phyloP scores from a whole-genome alignment of 2,888 invertebrate genomes.

The Lordiphosa andalusiaca region DNA sequence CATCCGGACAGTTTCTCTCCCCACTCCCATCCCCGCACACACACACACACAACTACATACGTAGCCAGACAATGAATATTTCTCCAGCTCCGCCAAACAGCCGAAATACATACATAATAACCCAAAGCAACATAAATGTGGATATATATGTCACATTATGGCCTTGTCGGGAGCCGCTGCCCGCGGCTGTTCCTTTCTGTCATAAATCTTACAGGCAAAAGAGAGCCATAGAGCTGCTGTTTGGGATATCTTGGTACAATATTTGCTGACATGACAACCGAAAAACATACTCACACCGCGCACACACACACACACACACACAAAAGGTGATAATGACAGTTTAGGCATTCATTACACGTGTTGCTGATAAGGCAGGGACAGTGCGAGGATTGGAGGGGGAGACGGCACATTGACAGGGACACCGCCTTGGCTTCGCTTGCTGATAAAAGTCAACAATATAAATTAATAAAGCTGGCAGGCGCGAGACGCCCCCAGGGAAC shows the following conservation, averaged over 20 bases:
- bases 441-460: slow-evolving; percentile 76
- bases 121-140: slow-evolving; percentile 54
- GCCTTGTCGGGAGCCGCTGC: slow-evolving; percentile 35
- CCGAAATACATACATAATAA: slow-evolving; percentile 37
- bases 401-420: slow-evolving; percentile 54
- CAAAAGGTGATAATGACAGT: slow-evolving; percentile 73
- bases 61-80: background rate
- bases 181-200: slow-evolving; percentile 23
- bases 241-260: slow-evolving; percentile 63
- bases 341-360: slow-evolving; percentile 76
- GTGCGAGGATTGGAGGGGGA: background rate
- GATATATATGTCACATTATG: slow-evolving; percentile 68
- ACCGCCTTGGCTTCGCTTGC: slow-evolving; percentile 15
- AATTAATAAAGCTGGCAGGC: slow-evolving; percentile 73
- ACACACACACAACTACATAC: background rate
- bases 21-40: background rate
- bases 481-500: slow-evolving; percentile 50
- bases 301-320: slow-evolving; percentile 25
- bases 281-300: slow-evolving; percentile 61
- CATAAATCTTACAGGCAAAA: slow-evolving; percentile 45
- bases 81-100: slow-evolving; percentile 1
- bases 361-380: slow-evolving; percentile 58
- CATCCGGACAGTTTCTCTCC: background rate
- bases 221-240: slow-evolving; percentile 18
- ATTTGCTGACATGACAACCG: slow-evolving; percentile 74